Evolutionary conservation across 1,140 invertebrate species (phyloP).

Genomic region (Drosophila busckii): DNA sequence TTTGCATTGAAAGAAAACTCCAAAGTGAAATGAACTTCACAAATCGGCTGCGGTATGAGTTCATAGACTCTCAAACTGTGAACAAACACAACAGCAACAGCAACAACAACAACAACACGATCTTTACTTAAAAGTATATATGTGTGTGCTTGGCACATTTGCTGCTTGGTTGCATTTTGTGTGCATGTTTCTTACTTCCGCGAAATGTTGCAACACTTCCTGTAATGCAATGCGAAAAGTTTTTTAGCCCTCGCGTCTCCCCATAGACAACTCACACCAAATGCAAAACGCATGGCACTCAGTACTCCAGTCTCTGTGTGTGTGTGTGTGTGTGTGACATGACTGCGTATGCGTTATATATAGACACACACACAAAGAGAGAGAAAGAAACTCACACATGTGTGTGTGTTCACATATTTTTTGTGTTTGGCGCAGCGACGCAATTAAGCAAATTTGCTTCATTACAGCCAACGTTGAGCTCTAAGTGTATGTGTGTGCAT

Average conservation of each 20-base stretch:
- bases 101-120: neutral
- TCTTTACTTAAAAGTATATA: neutral
- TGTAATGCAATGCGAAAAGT: conserved; percentile 39
- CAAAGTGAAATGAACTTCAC: conserved; percentile 37
- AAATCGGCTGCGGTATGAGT: no score
- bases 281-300: no score
- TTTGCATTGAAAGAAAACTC: neutral
- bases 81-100: conserved; percentile 22
- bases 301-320: no score
- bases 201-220: conserved; percentile 47
- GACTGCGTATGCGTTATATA: conserved; percentile 43
- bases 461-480: conserved; percentile 31
- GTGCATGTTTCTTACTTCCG: conserved; percentile 44
- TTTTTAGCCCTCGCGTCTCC: neutral
- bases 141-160: conserved; percentile 26
- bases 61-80: no score
- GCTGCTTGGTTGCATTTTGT: conserved; percentile 43
- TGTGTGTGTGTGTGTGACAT: conserved; percentile 1
- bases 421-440: conserved; percentile 41
- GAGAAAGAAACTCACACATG: no score
- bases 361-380: no score
- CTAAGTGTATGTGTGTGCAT: neutral
- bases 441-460: conserved; percentile 56
- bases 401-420: no score
- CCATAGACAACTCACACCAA: neutral